These are phyloP conservation scores for Calyptommatus sinebrachiatus DNA, from an alignment of 2,113 vertebrate genomes.

Conservation along the genomic window DNA sequence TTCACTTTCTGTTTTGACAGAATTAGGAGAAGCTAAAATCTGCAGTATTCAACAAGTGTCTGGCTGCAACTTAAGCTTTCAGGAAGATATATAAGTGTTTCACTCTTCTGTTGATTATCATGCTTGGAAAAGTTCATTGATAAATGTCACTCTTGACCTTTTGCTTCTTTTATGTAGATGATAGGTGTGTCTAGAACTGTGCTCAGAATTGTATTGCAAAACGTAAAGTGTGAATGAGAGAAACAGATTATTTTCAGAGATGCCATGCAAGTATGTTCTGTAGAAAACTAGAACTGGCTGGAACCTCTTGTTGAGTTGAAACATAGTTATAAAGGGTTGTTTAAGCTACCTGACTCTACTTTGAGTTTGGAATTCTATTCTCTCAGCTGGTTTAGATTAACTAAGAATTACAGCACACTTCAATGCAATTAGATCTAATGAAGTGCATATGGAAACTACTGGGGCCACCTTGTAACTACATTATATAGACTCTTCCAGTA, in stretches of 20 bases:
- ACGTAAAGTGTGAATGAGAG: conserved; percentile 7
- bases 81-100: conserved; percentile 25
- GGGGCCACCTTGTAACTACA: conserved; percentile 57
- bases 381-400: conserved; percentile 75
- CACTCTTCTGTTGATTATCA: conserved; percentile 38
- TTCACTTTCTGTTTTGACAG: neutral
- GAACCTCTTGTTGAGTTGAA: neutral
- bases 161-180: neutral
- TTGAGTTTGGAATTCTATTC: conserved; percentile 60
- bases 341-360: conserved; percentile 60
- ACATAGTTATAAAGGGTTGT: conserved; percentile 49
- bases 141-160: conserved; percentile 26
- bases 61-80: conserved; percentile 36
- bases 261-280: neutral
- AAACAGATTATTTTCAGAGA: neutral
- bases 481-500: conserved; percentile 49
- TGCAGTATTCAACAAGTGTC: too few relatives aligned
- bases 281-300: neutral
- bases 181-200: neutral
- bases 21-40: too few relatives aligned
- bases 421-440: conserved; percentile 71
- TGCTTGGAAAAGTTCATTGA: conserved; percentile 46
- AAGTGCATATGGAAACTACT: conserved; percentile 59
- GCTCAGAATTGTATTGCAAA: neutral
- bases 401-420: conserved; percentile 74